phyloP scores from a whole-genome alignment of 2,113 vertebrate species.

The Chauna torquata region DNA sequence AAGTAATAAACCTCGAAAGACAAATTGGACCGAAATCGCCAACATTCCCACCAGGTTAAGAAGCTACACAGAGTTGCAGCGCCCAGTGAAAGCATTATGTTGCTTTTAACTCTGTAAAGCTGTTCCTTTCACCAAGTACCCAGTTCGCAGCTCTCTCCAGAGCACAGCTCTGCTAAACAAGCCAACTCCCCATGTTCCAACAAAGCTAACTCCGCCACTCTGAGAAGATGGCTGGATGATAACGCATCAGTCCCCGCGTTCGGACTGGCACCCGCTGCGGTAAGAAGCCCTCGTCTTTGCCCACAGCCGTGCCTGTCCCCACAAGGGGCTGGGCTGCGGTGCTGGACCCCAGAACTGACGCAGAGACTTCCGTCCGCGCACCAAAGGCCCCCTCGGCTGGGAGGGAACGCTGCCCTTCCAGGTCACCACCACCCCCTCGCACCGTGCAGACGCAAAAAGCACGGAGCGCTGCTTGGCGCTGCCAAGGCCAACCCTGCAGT shows the following conservation, averaged over 20 bases:
- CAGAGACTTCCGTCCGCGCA: accelerated
- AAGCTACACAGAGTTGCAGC: not conserved
- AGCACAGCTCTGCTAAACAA: not conserved
- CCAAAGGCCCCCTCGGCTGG: accelerated
- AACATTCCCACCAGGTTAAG: not conserved
- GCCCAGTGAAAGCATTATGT: not conserved
- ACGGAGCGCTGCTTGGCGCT: too few relatives aligned
- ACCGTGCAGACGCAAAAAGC: accelerated
- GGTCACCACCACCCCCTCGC: not conserved
- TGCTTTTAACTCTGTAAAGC: not conserved
- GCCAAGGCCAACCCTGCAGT: not conserved
- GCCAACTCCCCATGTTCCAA: not conserved
- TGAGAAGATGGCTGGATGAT: not conserved
- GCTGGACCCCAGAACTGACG: not conserved
- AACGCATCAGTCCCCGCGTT: too few relatives aligned
- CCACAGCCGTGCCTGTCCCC: not conserved
- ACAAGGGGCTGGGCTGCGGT: not conserved
- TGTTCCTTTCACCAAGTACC: not conserved
- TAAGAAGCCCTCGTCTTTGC: not conserved
- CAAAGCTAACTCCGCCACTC: not conserved
- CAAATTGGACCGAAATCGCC: not conserved
- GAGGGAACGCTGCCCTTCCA: too few relatives aligned
- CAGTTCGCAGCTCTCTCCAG: not conserved
- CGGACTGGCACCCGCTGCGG: too few relatives aligned
- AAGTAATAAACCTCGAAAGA: not conserved